A percentile compares a stretch with the other conserved stretches of the same genome.
These are phyloP conservation scores for Wiebesia pumilae DNA, from an alignment of 1,140 invertebrate genomes.

Conservation along the genomic window DNA sequence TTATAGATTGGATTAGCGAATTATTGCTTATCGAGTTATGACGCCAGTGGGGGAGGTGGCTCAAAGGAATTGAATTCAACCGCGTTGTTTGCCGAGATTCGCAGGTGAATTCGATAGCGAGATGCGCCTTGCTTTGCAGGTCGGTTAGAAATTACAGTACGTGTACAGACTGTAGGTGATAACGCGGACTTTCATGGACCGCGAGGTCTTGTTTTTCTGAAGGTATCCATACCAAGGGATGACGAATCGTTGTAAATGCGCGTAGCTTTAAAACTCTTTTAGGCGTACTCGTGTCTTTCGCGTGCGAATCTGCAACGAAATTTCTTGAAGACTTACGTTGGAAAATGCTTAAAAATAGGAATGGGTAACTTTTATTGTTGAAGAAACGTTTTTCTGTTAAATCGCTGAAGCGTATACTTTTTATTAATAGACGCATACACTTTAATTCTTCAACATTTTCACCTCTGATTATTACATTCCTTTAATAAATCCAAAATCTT, in stretches of 20 bases:
- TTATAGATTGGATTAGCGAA: conserved; percentile 39
- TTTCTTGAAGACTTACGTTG: neutral
- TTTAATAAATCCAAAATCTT: too few species aligned
- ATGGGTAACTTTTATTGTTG: neutral
- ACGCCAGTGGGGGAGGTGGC: neutral
- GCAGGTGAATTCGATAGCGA: too few species aligned
- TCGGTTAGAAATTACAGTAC: neutral
- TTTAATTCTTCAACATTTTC: too few species aligned
- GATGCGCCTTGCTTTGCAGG: neutral
- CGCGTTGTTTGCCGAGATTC: neutral
- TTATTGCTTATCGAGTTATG: conserved; percentile 46
- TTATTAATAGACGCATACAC: too few species aligned
- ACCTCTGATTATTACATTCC: too few species aligned
- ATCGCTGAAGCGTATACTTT: too few species aligned
- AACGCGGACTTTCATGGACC: neutral
- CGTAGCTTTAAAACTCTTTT: neutral
- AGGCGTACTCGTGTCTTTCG: too few species aligned
- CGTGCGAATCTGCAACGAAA: neutral
- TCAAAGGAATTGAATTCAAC: neutral
- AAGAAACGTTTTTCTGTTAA: neutral
- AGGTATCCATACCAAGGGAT: neutral
- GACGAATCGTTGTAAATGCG: too few species aligned
- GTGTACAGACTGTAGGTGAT: neutral
- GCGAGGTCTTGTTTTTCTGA: neutral
- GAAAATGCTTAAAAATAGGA: neutral